Percentiles rank a stretch among this genome's conserved stretches.
Evolutionary conservation across 2,113 vertebrate species (phyloP).

Genomic region (Triplophysa dalaica): DNA sequence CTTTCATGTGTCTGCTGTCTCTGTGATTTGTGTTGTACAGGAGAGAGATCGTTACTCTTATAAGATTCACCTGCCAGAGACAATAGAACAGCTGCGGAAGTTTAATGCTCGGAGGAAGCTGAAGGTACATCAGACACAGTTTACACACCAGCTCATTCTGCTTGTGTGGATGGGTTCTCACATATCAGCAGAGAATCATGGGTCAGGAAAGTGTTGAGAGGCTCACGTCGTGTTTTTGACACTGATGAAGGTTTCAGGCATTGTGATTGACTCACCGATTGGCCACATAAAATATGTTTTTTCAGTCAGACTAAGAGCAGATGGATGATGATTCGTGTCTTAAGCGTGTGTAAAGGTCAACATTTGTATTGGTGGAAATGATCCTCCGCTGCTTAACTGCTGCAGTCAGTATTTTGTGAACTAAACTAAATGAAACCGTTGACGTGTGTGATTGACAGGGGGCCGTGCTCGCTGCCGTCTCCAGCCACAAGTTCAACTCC

Average conservation of each 20-base stretch:
- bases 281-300: slow-evolving; percentile 15
- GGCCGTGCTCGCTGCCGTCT: slow-evolving; percentile 96
- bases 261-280: background rate
- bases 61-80: slow-evolving; percentile 97
- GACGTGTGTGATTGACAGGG: slow-evolving; percentile 74
- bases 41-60: slow-evolving; percentile 97
- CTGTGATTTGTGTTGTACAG: slow-evolving; percentile 66
- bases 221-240: background rate
- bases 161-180: too few species aligned
- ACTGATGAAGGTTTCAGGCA: background rate
- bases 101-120: slow-evolving; percentile 97
- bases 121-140: slow-evolving; percentile 76
- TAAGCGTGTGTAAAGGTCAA: slow-evolving; percentile 26
- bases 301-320: background rate
- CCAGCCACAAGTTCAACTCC: slow-evolving; percentile 98
- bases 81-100: slow-evolving; percentile 96
- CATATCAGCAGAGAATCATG: too few species aligned
- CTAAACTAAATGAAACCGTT: background rate
- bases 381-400: too few species aligned
- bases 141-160: too few species aligned
- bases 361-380: background rate
- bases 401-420: background rate
- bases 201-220: too few species aligned
- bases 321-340: background rate
- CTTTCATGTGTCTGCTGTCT: slow-evolving; percentile 4